These are phyloP conservation scores for Chrysina gloriosa DNA, from an alignment of 2,888 invertebrate species.

Conservation along the genomic window DNA sequence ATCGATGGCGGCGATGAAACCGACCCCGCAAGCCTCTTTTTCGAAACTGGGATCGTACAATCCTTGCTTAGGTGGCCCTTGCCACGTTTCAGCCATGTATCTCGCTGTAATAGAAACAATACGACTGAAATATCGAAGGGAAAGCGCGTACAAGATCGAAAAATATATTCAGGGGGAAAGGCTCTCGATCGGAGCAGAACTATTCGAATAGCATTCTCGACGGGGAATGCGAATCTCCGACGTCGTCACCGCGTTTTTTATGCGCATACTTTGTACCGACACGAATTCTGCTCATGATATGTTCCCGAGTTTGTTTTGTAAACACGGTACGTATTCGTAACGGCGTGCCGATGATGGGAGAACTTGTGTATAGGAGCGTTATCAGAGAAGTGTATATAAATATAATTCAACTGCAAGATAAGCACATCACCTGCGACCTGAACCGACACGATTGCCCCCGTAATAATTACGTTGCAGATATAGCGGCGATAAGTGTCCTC, in stretches of 20 bases:
- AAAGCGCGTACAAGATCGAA: neutral
- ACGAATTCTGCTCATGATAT: constrained; percentile 39
- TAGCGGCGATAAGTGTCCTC: neutral
- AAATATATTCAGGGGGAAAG: neutral
- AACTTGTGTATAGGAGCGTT: neutral
- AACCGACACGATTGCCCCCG: neutral
- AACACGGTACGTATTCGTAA: neutral
- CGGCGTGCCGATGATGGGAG: neutral
- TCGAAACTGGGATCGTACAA: constrained; percentile 97
- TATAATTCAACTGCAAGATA: constrained; percentile 9
- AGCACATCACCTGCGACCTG: constrained; percentile 20
- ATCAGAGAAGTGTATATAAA: constrained; percentile 2
- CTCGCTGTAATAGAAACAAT: constrained; percentile 21
- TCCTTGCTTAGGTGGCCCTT: constrained; percentile 87
- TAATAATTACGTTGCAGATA: neutral
- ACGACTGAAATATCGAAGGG: neutral
- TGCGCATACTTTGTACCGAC: constrained; percentile 27
- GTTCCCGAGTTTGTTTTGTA: constrained; percentile 26
- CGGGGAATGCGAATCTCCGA: constrained; percentile 14
- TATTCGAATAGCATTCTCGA: constrained; percentile 5
- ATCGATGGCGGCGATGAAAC: constrained; percentile 98
- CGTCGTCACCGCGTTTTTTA: constrained; percentile 26
- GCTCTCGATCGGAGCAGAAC: neutral
- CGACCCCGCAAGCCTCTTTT: constrained; percentile 98
- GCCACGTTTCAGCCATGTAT: constrained; percentile 71